phyloP scores from a whole-genome alignment of 2,797 vertebrate genomes.

The Neoniphon sammara region DNA sequence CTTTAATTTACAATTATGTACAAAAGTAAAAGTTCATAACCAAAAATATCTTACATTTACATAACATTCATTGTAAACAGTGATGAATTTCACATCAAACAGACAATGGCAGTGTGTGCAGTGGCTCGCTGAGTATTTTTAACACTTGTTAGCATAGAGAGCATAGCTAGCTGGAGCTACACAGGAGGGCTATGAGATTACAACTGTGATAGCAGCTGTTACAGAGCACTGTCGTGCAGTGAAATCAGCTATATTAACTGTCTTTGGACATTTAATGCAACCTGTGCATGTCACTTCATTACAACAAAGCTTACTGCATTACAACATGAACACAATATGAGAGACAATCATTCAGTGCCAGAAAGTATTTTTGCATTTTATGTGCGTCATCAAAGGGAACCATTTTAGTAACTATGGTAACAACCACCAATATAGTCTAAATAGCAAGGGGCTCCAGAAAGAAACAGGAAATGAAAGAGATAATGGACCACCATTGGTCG shows the following conservation, averaged over 20 bases:
- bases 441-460: conserved; percentile 70
- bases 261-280: conserved; percentile 69
- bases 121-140: conserved; percentile 56
- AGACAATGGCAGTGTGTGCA: conserved; percentile 66
- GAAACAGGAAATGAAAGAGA: conserved; percentile 31
- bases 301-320: conserved; percentile 70
- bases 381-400: conserved; percentile 66
- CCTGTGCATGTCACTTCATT: conserved; percentile 68
- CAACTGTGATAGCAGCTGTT: conserved; percentile 54
- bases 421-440: conserved; percentile 74
- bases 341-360: conserved; percentile 76
- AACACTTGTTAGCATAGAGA: conserved; percentile 69
- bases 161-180: conserved; percentile 68
- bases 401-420: conserved; percentile 59
- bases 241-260: conserved; percentile 32
- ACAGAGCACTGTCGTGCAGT: conserved; percentile 52
- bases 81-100: conserved; percentile 65
- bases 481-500: conserved; percentile 32
- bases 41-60: conserved; percentile 63
- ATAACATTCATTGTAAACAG: conserved; percentile 77
- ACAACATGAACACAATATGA: conserved; percentile 52
- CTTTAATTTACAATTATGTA: conserved; percentile 78
- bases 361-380: conserved; percentile 73
- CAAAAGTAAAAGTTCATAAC: conserved; percentile 67
- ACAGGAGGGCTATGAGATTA: conserved; percentile 57